Base-by-base conservation (phyloP, 2,888 invertebrate species). In the Hesperia comma region DNA sequence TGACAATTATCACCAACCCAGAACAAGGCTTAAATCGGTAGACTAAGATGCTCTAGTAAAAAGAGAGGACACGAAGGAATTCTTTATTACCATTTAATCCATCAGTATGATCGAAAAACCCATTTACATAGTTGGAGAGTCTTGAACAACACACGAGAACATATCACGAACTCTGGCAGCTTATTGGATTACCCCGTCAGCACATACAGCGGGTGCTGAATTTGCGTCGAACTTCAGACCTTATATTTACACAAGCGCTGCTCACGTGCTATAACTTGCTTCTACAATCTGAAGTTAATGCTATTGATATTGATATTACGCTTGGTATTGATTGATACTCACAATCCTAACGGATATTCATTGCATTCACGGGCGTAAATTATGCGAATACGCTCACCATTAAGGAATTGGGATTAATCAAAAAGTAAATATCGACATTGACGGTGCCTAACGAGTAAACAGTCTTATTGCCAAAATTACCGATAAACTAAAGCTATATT, bases 111-210 rank as follows among this genome's bases (percentile, higher is more conserved):
- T 54, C 10, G 12, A 46, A 55, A 43, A 37, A 54, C 4, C 53
- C 26, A 63, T 37, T 40, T 32, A n/a, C 14, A 41, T 32, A 17
- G 33, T 43, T 53, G 19, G 43, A 26, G 41, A 55, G 54, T 33
- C 41, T 19, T 69, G 72, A 72, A 75, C 70, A 72, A 69, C 68
- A 72, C 46, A 57, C 21, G 58, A 61, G 19, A 51, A 17, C 58
- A 51, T 61, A 66, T 76, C 72, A 68, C 68, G 67, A 68, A 68
- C 62, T 70, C 54, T 62, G 56, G 58, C 70, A 72, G 72, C 74
- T 73, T 73, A 74, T 74, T 74, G 73, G 71, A 73, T 75, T 73
- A 72, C 70, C 72, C 71, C 53, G 33, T 56, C 70, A 71, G 69
- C 68, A 68, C 69, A 70, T 70, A 71, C 71, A 68, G 64, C 66